Evolutionary conservation across 2,888 invertebrate species (phyloP).

Genomic region (Tigriopus californicus): DNA sequence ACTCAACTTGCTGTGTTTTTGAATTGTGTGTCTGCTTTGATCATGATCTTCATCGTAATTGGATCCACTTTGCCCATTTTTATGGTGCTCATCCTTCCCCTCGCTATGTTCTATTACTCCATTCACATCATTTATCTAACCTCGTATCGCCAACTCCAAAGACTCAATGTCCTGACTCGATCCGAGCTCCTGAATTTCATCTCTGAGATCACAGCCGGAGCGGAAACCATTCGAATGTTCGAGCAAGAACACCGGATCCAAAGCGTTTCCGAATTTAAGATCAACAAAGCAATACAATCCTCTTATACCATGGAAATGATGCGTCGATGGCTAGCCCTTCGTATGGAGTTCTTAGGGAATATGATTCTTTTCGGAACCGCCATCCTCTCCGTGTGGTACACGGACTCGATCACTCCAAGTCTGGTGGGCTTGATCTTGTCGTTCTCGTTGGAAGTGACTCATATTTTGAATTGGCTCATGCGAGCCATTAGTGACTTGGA

Average conservation of each 20-base stretch:
- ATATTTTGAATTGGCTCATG: too few species aligned
- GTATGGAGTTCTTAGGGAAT: slow-evolving; percentile 35
- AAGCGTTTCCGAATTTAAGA: slow-evolving; percentile 50
- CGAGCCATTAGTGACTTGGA: too few species aligned
- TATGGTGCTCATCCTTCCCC: slow-evolving; percentile 20
- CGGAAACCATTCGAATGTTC: slow-evolving; percentile 6
- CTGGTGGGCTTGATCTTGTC: slow-evolving; percentile 29
- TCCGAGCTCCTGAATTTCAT: slow-evolving; percentile 96
- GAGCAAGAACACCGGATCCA: slow-evolving; percentile 41
- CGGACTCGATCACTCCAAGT: slow-evolving; percentile 30
- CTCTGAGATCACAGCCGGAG: slow-evolving; percentile 62
- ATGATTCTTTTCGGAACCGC: slow-evolving; percentile 37
- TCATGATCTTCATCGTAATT: slow-evolving; percentile 22
- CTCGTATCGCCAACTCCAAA: slow-evolving; percentile 53
- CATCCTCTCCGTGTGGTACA: slow-evolving; percentile 35
- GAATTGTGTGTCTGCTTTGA: slow-evolving; percentile 21
- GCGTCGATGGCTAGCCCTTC: slow-evolving; percentile 29
- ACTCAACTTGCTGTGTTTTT: slow-evolving; percentile 47
- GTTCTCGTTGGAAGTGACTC: too few species aligned
- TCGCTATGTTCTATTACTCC: slow-evolving; percentile 20
- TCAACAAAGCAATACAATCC: slow-evolving; percentile 8
- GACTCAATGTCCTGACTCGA: slow-evolving; percentile 75
- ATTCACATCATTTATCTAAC: slow-evolving; percentile 32
- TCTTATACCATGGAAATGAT: slow-evolving; percentile 19
- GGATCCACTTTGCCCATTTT: slow-evolving; percentile 22